Evolutionary conservation across 2,888 invertebrate species (phyloP).

Genomic region (Cryptosula pallasiana): DNA sequence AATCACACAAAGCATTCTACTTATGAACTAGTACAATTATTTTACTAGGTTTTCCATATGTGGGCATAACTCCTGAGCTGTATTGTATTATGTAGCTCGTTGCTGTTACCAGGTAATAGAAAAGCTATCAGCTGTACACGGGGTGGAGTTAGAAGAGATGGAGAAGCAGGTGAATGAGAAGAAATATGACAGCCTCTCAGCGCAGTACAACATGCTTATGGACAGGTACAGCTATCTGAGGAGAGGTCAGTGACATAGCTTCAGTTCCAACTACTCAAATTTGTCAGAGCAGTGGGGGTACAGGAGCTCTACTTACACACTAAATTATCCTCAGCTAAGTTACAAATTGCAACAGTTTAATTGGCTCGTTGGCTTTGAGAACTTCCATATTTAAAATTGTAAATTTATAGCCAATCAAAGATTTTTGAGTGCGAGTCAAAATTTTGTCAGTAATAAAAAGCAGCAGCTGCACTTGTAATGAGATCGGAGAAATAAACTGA

Average conservation of each 20-base stretch:
- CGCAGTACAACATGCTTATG: constrained; percentile 53
- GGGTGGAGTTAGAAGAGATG: constrained; percentile 40
- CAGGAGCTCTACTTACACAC: no score
- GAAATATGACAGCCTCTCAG: constrained; percentile 50
- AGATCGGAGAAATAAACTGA: no score
- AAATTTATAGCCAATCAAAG: no score
- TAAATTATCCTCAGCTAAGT: no score
- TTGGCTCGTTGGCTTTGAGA: no score
- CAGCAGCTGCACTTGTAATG: no score
- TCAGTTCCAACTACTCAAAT: no score
- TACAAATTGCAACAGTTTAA: no score
- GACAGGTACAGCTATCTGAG: constrained; percentile 36
- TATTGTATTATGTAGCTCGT: neutral
- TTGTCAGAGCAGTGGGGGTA: no score
- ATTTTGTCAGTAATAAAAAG: no score
- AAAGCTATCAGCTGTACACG: constrained; percentile 41
- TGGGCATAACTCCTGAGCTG: neutral
- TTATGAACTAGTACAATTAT: neutral
- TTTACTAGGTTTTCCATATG: neutral
- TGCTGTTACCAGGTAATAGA: constrained; percentile 41
- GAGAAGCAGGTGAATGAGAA: constrained; percentile 48
- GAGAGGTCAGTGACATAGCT: constrained; percentile 17
- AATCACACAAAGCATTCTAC: neutral
- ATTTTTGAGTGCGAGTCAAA: no score
- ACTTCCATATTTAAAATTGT: no score